These are phyloP conservation scores for Bufotes viridis DNA, from an alignment of 2,797 vertebrate species.

Conservation along the genomic window DNA sequence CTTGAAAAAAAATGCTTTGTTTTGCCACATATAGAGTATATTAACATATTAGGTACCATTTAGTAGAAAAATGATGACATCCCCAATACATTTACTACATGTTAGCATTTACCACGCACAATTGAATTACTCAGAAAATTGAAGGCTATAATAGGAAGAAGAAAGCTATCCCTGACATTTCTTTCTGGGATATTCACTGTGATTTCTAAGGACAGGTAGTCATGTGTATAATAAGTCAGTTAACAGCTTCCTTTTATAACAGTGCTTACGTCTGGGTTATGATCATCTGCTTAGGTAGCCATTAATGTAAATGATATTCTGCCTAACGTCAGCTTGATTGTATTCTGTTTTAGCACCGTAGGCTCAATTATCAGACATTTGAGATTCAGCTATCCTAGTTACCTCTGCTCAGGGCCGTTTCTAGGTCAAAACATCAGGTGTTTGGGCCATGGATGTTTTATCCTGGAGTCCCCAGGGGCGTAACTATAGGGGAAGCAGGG, in stretches of 20 bases:
- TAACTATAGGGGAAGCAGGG: no score
- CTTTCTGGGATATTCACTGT: neutral
- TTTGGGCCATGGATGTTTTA: no score
- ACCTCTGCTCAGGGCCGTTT: no score
- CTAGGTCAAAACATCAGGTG: no score
- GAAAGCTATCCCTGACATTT: neutral
- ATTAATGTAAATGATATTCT: neutral
- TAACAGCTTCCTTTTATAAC: neutral
- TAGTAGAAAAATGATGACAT: neutral
- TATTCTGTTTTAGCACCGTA: neutral
- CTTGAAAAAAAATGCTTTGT: conserved; percentile 16
- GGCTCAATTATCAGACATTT: neutral
- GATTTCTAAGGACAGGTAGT: neutral
- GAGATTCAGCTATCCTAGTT: neutral
- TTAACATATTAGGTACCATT: neutral
- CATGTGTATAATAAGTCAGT: neutral
- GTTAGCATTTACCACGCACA: neutral
- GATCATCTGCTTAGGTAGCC: neutral
- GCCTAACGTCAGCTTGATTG: neutral
- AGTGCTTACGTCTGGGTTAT: neutral
- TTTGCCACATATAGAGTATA: conserved; percentile 7
- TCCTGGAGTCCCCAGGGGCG: no score
- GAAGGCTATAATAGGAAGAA: neutral
- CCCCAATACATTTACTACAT: neutral
- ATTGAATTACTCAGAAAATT: neutral